phyloP scores from a whole-genome alignment of 2,113 vertebrate genomes.

The Nipponia nippon region DNA sequence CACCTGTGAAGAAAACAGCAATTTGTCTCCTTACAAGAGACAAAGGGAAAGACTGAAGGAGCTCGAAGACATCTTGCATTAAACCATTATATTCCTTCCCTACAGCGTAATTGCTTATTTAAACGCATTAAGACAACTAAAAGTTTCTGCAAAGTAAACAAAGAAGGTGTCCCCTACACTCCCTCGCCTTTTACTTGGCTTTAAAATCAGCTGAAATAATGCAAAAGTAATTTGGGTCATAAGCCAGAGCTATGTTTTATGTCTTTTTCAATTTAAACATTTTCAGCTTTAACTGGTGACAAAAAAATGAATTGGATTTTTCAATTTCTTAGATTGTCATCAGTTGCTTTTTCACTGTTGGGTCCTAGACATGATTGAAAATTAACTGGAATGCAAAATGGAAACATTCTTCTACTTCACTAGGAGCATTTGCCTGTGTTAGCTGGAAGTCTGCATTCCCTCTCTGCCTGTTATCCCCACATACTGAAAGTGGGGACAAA shows the following conservation, averaged over 20 bases:
- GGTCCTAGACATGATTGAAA: neutral
- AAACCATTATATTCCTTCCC: constrained; percentile 1
- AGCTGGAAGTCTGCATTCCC: neutral
- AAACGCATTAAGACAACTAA: constrained; percentile 24
- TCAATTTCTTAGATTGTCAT: constrained; percentile 30
- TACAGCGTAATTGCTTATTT: constrained; percentile 32
- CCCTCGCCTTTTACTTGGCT: neutral
- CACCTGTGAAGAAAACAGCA: neutral
- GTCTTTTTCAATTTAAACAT: constrained; percentile 25
- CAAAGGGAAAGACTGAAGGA: neutral
- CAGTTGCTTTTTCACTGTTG: neutral
- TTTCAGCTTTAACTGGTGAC: neutral
- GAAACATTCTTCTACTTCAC: neutral
- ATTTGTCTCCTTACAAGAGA: neutral
- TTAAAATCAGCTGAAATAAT: constrained; percentile 28
- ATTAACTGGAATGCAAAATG: neutral
- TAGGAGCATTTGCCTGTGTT: neutral
- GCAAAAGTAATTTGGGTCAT: constrained; percentile 37
- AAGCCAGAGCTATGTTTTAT: constrained; percentile 13
- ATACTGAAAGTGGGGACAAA: neutral
- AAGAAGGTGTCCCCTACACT: neutral
- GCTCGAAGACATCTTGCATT: neutral
- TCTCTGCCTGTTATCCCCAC: neutral
- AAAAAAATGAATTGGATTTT: constrained; percentile 12
- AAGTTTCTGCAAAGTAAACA: constrained; percentile 16